These are phyloP conservation scores for Calliphora vicina DNA, from an alignment of 1,140 invertebrate genomes.

Conservation along the genomic window DNA sequence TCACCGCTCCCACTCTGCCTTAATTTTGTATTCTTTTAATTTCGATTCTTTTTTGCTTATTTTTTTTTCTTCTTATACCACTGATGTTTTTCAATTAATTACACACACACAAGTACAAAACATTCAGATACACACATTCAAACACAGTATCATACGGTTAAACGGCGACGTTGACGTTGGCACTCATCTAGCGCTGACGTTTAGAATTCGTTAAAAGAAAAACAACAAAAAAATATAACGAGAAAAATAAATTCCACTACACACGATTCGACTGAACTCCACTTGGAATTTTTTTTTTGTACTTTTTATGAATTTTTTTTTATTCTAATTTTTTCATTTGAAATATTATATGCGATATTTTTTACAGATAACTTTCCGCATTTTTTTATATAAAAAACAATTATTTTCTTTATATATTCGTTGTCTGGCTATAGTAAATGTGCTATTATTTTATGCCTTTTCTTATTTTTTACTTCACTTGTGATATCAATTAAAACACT, in stretches of 20 bases:
- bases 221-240: neutral
- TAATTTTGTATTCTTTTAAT: neutral
- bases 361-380: conserved; percentile 4
- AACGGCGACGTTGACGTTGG: conserved; percentile 1
- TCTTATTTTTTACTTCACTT: neutral
- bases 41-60: neutral
- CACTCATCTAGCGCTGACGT: neutral
- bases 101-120: neutral
- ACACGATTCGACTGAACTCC: conserved; percentile 10
- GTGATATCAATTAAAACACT: conserved; percentile 17
- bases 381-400: neutral
- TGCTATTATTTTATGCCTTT: neutral
- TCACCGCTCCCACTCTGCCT: neutral
- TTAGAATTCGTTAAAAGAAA: neutral
- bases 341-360: neutral
- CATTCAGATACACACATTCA: neutral
- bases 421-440: neutral
- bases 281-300: conserved; percentile 26
- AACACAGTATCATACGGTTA: neutral
- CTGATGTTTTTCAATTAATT: conserved; percentile 27
- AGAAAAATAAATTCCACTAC: conserved; percentile 27
- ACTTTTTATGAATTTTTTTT: conserved; percentile 4
- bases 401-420: neutral
- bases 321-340: neutral
- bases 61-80: neutral